Evolutionary conservation across 2,797 vertebrate species (phyloP), one percentile per base, ranked within the genome.

Genomic region (Hoplostethus atlanticus): DNA sequence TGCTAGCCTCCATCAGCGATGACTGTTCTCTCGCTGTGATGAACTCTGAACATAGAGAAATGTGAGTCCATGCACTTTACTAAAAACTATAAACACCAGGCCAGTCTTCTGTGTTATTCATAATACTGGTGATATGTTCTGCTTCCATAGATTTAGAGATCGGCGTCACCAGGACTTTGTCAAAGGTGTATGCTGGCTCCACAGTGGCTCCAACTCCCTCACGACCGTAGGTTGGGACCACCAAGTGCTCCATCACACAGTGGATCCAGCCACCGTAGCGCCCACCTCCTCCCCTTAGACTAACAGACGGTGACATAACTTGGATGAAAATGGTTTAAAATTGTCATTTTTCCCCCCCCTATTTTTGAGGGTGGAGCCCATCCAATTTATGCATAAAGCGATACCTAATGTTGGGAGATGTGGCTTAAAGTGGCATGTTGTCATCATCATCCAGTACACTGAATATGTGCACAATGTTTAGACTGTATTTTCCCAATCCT

Each of bases 201-300:
- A 96, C 0, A 91, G 91, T 21, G 94, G 93, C 38, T 90, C 95
- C 11, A 89, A 92, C 77, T 92, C 93, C 17, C 93, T 99, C 68
- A 98, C 96, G 0, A 98, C 97, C 0, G 95, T 96, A 25, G 97
- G 97, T 68, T 99, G 98, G 97, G 98, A 99, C 88, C 98, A 99
- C 80, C 95, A 96, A 57, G 97, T 99, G 81, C 92, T 98, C 58
- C 97, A 99, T 87, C 97, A 99, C 89, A 88, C 87, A 0, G 82
- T 97, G 52, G 73, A 30, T 63, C 52, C 78, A 1, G 25, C 77
- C 52, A 58, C 69, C 16, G 83, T 16, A 47, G 71, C 70, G 56
- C 6, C 74, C 5, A 68, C 62, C 77, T 77, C 87, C 31, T 70
- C 79, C 28, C 77, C 87, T 34, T 94, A 92, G 73, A 77, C 28